These are phyloP conservation scores for Ichneumoninae sp. DNA, from an alignment of 2,888 invertebrate species.

Conservation along the genomic window DNA sequence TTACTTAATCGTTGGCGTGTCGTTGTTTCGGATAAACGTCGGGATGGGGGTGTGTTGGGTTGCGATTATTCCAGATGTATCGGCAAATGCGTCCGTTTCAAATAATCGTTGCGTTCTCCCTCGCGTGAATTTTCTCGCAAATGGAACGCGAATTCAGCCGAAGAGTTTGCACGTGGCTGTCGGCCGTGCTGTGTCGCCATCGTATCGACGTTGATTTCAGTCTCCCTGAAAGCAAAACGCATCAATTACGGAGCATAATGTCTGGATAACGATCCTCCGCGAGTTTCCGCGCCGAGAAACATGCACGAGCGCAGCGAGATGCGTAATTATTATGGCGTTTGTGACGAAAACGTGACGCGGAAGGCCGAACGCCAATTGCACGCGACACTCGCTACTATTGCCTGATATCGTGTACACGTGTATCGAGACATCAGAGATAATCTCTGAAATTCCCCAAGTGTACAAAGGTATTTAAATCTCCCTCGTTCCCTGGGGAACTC, in stretches of 20 bases:
- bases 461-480: too few relatives aligned
- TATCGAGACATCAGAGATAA: too few relatives aligned
- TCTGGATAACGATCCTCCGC: background rate
- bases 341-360: too few relatives aligned
- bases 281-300: background rate
- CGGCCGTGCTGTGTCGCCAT: conserved; percentile 76
- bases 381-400: too few relatives aligned
- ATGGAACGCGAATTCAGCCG: conserved; percentile 71
- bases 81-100: conserved; percentile 9
- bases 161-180: conserved; percentile 74
- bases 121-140: conserved; percentile 68
- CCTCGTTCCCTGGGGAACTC: too few relatives aligned
- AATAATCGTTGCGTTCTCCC: conserved; percentile 59
- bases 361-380: too few relatives aligned
- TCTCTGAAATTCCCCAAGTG: too few relatives aligned
- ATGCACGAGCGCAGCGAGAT: background rate
- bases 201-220: conserved; percentile 75
- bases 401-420: too few relatives aligned
- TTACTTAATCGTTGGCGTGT: background rate
- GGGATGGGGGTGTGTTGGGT: background rate
- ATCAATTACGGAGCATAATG: background rate
- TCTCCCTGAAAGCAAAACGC: conserved; percentile 71
- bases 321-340: too few relatives aligned
- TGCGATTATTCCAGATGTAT: background rate
- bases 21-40: background rate